Percentiles rank a stretch among this genome's conserved stretches.
These are phyloP conservation scores for Prionace glauca DNA, from an alignment of 2,797 vertebrate species.

Conservation along the genomic window DNA sequence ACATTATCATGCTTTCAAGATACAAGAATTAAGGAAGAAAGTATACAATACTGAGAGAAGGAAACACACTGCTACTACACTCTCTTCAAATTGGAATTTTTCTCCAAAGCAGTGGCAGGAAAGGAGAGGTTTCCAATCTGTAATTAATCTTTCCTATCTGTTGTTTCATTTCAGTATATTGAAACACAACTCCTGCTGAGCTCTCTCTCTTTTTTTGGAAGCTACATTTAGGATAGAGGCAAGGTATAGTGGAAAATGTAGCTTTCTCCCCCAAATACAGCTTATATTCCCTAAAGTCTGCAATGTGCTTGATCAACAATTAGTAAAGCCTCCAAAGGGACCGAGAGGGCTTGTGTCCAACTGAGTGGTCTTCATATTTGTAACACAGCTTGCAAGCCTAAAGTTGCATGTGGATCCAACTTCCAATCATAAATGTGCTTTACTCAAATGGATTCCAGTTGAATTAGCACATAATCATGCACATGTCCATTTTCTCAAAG, in stretches of 20 bases:
- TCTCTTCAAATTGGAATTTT: not conserved
- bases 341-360: not conserved
- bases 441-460: not conserved
- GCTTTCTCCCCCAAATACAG: not conserved
- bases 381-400: not conserved
- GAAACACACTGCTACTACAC: not conserved
- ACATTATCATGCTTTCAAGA: not conserved
- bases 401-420: not conserved
- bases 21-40: not conserved
- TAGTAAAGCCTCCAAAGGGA: not conserved
- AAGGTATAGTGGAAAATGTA: not conserved
- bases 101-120: not conserved
- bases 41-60: not conserved
- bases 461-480: not conserved
- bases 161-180: not conserved
- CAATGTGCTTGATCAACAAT: not conserved
- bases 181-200: not conserved
- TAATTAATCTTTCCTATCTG: not conserved
- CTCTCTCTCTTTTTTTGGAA: not conserved
- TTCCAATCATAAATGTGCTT: not conserved
- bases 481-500: not conserved
- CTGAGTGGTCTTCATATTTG: not conserved
- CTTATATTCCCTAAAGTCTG: not conserved
- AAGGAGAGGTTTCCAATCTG: not conserved
- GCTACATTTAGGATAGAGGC: not conserved